These are phyloP conservation scores for Pollenia griseotomentosa DNA, from an alignment of 2,888 invertebrate species.

Conservation along the genomic window DNA sequence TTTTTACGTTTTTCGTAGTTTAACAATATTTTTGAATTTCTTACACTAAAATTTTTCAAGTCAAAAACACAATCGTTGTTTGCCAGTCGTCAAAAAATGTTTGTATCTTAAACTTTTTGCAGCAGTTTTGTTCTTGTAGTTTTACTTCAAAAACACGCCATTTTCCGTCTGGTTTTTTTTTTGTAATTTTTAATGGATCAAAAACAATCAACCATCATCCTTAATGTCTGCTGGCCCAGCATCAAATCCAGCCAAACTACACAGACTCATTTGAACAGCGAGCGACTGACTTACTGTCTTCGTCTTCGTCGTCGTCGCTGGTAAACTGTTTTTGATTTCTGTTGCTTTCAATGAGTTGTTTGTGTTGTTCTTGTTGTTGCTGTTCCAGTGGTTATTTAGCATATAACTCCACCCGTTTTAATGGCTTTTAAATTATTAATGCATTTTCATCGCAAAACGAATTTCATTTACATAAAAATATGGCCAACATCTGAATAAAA, in stretches of 20 bases:
- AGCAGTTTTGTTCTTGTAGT: conserved; percentile 45
- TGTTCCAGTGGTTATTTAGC: conserved; percentile 60
- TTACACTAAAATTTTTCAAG: conserved; percentile 35
- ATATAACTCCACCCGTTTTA: conserved; percentile 72
- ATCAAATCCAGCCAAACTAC: conserved; percentile 38
- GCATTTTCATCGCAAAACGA: conserved; percentile 58
- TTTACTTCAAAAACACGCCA: conserved; percentile 65
- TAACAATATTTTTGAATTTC: conserved; percentile 53
- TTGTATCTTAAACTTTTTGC: conserved; percentile 18
- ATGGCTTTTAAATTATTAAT: conserved; percentile 61
- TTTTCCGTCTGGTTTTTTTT: conserved; percentile 50
- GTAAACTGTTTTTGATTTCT: conserved; percentile 45
- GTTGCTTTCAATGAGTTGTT: conserved; percentile 6
- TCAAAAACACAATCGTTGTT: conserved; percentile 42
- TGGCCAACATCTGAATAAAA: conserved; percentile 50
- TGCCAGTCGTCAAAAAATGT: conserved; percentile 38
- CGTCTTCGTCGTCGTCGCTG: conserved; percentile 35
- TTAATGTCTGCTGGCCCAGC: conserved; percentile 47
- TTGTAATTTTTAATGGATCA: conserved; percentile 65
- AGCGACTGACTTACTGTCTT: not conserved
- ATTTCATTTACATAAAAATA: conserved; percentile 70
- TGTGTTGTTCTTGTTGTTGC: conserved; percentile 3
- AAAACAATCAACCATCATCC: conserved; percentile 66
- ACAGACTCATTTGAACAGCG: conserved; percentile 22
- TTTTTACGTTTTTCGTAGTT: conserved; percentile 38